Evolutionary conservation across 2,797 vertebrate genomes (phyloP), one percentile per base, ranked within the genome.

Genomic region (Spondyliosoma cantharus): DNA sequence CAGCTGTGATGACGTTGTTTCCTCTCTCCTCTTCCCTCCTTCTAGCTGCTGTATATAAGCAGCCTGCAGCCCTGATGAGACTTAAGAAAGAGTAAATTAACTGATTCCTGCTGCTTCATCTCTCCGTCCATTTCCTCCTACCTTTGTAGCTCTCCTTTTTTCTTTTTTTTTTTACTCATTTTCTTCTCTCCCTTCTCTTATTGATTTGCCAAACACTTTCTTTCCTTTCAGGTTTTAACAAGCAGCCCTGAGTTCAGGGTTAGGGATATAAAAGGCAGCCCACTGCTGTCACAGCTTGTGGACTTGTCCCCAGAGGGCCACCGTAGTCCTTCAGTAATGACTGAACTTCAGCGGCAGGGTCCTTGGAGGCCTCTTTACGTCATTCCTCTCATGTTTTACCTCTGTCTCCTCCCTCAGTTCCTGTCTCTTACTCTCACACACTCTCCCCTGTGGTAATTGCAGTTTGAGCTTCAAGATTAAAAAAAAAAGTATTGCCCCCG

Each of bases 271-370:
- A 88, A 89, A 84, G 74, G 80, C 82, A 20, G 73, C 60, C 70
- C 78, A 13, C 42, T 87, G 87, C 90, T 85, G 88, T 90, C 89
- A 82, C 85, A 78, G 87, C 76, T 74, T 52, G 53, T 67, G 74
- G 60, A 50, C 19, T 79, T 27, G 84, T 91, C 81, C 85, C 88
- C 71, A 3, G 76, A 76, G 87, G 84, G 65, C 65, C 76, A 64
- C 83, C 25, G 5, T 77, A 71, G 88, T 61, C 73, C 78, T 69
- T 86, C 83, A 20, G 76, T 92, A 92, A 93, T 91, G 90, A 91
- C 87, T 62, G 43, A 32, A 60, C 81, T 60, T 61, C 37, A 74
- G 73, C 73, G 37, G 12, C 2, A 9, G 37, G 52, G 77, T 88
- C 89, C 87, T 85, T 77, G 42, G 87, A 81, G 89, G 79, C 80